A percentile compares a stretch with the other conserved stretches of the same genome.
These are phyloP conservation scores for Sternotherus odoratus DNA, from an alignment of 2,797 vertebrate species.

Conservation along the genomic window DNA sequence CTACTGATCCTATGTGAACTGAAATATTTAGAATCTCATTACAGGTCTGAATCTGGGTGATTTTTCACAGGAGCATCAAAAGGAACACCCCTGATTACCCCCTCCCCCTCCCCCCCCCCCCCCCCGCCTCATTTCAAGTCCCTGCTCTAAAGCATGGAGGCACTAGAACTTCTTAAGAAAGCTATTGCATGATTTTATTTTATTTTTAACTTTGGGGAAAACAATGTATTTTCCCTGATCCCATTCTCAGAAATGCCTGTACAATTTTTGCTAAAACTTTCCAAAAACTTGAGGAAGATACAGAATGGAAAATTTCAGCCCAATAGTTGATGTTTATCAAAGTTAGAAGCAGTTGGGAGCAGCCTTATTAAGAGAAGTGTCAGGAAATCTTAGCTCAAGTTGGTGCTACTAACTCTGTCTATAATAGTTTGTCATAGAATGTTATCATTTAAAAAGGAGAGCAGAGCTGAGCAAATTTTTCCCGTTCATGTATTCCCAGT, in stretches of 20 bases:
- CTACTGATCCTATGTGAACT: fast-evolving
- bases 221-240: conserved; percentile 3
- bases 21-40: background rate
- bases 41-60: too few species aligned
- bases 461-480: fast-evolving
- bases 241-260: conserved; percentile 25
- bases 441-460: background rate
- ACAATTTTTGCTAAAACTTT: conserved; percentile 21
- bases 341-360: background rate
- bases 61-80: background rate
- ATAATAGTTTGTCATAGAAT: background rate
- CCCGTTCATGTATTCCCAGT: background rate
- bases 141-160: background rate
- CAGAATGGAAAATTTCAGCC: background rate
- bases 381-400: too few species aligned
- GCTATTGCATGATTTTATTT: background rate
- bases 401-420: background rate
- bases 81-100: background rate
- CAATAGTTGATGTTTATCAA: background rate
- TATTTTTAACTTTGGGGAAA: background rate
- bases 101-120: background rate
- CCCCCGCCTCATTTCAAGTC: background rate
- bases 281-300: background rate
- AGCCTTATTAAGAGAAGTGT: too few species aligned
- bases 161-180: background rate